Evolutionary conservation across 2,797 vertebrate species (phyloP).

Genomic region (Gymnothorax reevesii): DNA sequence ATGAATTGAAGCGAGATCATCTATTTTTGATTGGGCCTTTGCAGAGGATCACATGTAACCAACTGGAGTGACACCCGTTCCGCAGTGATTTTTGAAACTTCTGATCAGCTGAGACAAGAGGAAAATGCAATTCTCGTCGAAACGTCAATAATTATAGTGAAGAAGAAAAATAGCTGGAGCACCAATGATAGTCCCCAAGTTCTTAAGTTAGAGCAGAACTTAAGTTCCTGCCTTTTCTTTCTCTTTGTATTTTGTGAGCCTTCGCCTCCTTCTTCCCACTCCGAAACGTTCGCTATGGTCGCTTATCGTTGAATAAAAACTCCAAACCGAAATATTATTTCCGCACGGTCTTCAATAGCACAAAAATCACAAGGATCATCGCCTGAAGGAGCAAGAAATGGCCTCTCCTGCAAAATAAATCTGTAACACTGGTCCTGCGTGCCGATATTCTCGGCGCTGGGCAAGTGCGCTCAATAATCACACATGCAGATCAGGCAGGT

Average conservation of each 20-base stretch:
- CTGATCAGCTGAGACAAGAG: constrained; percentile 43
- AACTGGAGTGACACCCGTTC: constrained; percentile 48
- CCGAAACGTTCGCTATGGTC: constrained; percentile 57
- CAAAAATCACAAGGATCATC: constrained; percentile 36
- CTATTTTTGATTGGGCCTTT: constrained; percentile 49
- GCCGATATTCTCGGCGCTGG: not conserved
- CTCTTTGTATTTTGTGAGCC: constrained; percentile 64
- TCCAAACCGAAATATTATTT: constrained; percentile 22
- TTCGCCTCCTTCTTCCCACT: constrained; percentile 62
- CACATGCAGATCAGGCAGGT: constrained; percentile 28
- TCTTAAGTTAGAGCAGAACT: constrained; percentile 38
- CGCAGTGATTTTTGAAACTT: constrained; percentile 37
- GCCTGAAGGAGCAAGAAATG: constrained; percentile 41
- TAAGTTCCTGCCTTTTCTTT: constrained; percentile 54
- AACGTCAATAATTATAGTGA: not conserved
- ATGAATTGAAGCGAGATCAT: constrained; percentile 56
- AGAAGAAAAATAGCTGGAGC: constrained; percentile 21
- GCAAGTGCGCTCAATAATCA: constrained; percentile 19
- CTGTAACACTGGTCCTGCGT: not conserved
- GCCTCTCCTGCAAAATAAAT: constrained; percentile 37
- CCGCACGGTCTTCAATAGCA: constrained; percentile 21
- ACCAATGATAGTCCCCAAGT: constrained; percentile 23
- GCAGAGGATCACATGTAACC: constrained; percentile 45
- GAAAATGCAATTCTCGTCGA: constrained; percentile 32
- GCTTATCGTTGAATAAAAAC: constrained; percentile 41